Conservation (phyloP, 2,888 invertebrate genomes). For the Meghimatium bilineatum region DNA sequence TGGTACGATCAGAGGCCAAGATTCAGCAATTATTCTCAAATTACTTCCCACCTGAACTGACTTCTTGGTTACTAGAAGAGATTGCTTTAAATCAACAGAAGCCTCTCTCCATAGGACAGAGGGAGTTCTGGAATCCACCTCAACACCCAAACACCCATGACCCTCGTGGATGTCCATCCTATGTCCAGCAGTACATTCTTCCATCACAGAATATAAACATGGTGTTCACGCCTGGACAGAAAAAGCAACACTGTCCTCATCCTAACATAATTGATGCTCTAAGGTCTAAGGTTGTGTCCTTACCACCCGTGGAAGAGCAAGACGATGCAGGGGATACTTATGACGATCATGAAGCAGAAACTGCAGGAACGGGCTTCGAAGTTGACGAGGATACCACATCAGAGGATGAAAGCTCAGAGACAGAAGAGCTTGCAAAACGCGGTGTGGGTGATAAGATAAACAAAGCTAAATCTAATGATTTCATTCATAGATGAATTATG, state of each 20-base stretch:
- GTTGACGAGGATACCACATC: conserved; percentile 13
- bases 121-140: conserved; percentile 72
- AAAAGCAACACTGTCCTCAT: conserved; percentile 67
- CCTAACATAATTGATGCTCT: conserved; percentile 70
- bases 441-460: neutral
- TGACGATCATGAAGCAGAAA: neutral
- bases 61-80: conserved; percentile 71
- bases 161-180: conserved; percentile 71
- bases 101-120: conserved; percentile 64
- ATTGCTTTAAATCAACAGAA: conserved; percentile 69
- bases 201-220: conserved; percentile 40
- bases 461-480: neutral
- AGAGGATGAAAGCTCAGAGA: conserved; percentile 3
- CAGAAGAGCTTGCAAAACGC: neutral
- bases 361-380: neutral
- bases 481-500: conserved; percentile 7
- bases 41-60: conserved; percentile 69
- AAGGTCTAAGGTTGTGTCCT: conserved; percentile 52
- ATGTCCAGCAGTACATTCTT: conserved; percentile 66
- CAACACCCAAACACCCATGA: conserved; percentile 62
- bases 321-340: neutral
- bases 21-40: conserved; percentile 62
- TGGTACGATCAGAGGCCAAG: conserved; percentile 69
- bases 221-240: neutral
- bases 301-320: conserved; percentile 42